phyloP scores from a whole-genome alignment of 1,140 invertebrate genomes.

The Drosophila nigrodunni region DNA sequence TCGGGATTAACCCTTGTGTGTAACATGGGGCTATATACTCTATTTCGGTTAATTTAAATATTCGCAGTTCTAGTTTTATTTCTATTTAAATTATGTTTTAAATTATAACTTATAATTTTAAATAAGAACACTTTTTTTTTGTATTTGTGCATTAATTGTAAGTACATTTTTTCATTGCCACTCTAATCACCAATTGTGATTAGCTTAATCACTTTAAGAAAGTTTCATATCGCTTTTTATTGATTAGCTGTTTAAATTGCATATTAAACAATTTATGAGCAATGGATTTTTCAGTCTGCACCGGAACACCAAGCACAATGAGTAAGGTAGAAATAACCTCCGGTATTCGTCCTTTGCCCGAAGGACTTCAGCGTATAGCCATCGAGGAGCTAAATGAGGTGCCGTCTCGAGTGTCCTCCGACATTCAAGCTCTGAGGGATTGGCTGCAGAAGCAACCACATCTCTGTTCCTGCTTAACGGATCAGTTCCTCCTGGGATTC shows the following conservation, averaged over 20 bases:
- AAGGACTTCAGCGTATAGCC: slow-evolving; percentile 74
- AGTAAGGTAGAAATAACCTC: neutral
- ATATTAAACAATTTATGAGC: slow-evolving; percentile 5
- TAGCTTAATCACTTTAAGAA: slow-evolving; percentile 12
- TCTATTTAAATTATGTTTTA: no score
- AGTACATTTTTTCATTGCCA: no score
- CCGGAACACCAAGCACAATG: slow-evolving; percentile 19
- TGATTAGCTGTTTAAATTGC: slow-evolving; percentile 25
- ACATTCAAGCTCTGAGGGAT: slow-evolving; percentile 86
- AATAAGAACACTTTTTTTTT: no score
- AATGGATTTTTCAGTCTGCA: slow-evolving; percentile 29
- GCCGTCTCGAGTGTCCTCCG: slow-evolving; percentile 85
- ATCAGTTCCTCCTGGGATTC: slow-evolving; percentile 87
- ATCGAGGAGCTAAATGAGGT: slow-evolving; percentile 87
- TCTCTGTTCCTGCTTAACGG: slow-evolving; percentile 85
- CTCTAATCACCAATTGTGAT: slow-evolving; percentile 34
- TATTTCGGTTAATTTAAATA: no score
- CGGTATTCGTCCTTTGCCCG: slow-evolving; percentile 44
- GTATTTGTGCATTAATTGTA: no score
- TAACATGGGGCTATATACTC: neutral
- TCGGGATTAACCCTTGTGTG: slow-evolving; percentile 13
- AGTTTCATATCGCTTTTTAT: slow-evolving; percentile 26
- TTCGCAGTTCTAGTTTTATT: no score
- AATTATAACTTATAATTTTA: neutral
- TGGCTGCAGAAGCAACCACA: slow-evolving; percentile 88